Evolutionary conservation across 2,888 invertebrate species (phyloP).

Genomic region (Bombyx huttoni): DNA sequence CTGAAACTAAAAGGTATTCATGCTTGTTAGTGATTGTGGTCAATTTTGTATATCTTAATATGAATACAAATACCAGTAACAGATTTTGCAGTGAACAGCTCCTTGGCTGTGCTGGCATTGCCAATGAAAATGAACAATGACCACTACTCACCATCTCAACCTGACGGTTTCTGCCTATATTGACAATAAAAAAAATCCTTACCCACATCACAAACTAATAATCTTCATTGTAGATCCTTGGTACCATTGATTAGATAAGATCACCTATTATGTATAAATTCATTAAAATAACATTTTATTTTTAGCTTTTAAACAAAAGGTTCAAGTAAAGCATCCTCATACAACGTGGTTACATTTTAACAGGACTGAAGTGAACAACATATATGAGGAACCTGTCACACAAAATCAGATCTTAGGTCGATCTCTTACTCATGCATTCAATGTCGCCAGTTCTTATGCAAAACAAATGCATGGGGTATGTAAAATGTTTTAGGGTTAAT

Average conservation of each 20-base stretch:
- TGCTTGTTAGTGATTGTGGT: neutral
- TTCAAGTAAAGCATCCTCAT: slow-evolving; percentile 76
- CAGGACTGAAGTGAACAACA: slow-evolving; percentile 75
- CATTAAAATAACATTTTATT: slow-evolving; percentile 4
- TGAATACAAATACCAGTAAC: too few relatives aligned
- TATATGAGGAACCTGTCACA: slow-evolving; percentile 78
- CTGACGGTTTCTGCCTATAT: too few relatives aligned
- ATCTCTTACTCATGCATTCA: slow-evolving; percentile 81
- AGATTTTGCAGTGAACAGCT: too few relatives aligned
- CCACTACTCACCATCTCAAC: too few relatives aligned
- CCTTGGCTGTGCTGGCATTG: too few relatives aligned
- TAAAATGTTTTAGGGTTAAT: slow-evolving; percentile 3
- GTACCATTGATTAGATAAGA: too few relatives aligned
- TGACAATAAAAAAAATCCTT: too few relatives aligned
- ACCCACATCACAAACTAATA: too few relatives aligned
- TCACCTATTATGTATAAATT: too few relatives aligned
- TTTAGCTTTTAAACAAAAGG: slow-evolving; percentile 62
- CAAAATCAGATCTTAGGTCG: slow-evolving; percentile 78
- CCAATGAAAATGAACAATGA: too few relatives aligned
- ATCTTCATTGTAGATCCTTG: too few relatives aligned
- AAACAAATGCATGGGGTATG: slow-evolving; percentile 81
- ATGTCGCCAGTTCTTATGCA: slow-evolving; percentile 83
- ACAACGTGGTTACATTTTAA: slow-evolving; percentile 84
- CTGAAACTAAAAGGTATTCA: neutral
- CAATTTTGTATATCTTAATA: too few relatives aligned